Percentiles rank a stretch among this genome's conserved stretches.
Conservation (phyloP, 2,113 vertebrate genomes). For the Ariopsis seemanni region DNA sequence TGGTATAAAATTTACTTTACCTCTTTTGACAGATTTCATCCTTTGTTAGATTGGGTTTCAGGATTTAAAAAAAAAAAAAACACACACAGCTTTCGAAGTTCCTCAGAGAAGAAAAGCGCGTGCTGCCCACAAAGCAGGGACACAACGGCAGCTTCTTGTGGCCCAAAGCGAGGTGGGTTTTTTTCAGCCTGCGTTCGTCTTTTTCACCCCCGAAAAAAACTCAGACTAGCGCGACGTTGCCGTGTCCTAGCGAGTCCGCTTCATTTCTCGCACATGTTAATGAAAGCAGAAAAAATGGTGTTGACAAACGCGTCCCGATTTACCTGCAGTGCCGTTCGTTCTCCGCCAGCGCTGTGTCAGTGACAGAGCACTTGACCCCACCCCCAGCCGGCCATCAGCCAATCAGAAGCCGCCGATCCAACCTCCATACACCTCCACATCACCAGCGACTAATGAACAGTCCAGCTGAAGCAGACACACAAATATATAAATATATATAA, state of each 20-base stretch:
- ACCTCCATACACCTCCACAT: conserved; percentile 55
- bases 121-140: conserved; percentile 63
- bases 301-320: conserved; percentile 61
- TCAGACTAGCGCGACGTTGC: not conserved
- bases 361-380: conserved; percentile 55
- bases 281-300: conserved; percentile 48
- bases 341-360: conserved; percentile 69
- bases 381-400: conserved; percentile 10
- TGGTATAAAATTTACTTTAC: conserved; percentile 57
- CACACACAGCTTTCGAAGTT: conserved; percentile 72
- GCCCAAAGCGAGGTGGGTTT: conserved; percentile 45
- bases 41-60: conserved; percentile 69
- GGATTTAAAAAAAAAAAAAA: conserved; percentile 11
- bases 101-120: conserved; percentile 65
- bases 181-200: not conserved
- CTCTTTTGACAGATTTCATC: conserved; percentile 79
- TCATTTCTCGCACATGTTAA: conserved; percentile 22
- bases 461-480: not conserved
- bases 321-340: conserved; percentile 72
- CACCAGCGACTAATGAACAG: conserved; percentile 55
- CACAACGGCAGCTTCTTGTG: conserved; percentile 55
- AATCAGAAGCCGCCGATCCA: conserved; percentile 38
- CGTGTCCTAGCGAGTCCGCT: not conserved
- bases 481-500: too few relatives aligned
- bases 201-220: not conserved